Conservation (phyloP, 2,797 vertebrate genomes). For the Bucorvus abyssinicus region DNA sequence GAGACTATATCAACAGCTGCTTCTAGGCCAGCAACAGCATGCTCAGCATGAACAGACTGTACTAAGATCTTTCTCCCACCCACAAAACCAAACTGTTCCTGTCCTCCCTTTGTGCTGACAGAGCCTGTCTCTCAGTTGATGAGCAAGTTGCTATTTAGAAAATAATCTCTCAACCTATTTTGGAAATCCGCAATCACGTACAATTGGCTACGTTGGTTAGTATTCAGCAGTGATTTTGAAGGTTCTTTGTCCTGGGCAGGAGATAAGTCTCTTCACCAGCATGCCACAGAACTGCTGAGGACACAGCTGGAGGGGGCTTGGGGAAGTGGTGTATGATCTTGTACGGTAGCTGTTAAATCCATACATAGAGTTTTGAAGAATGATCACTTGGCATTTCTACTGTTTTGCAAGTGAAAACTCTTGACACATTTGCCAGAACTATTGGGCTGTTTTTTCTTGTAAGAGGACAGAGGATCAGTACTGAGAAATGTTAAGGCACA, state of each 20-base stretch:
- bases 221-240: constrained; percentile 12
- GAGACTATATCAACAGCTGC: constrained; percentile 42
- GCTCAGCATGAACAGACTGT: constrained; percentile 64
- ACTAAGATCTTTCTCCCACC: constrained; percentile 57
- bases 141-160: constrained; percentile 62
- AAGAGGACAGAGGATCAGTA: not conserved
- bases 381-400: not conserved
- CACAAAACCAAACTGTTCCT: constrained; percentile 64
- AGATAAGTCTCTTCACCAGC: constrained; percentile 13
- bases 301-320: not conserved
- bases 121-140: constrained; percentile 47
- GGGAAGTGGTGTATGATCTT: not conserved
- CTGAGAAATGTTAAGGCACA: not conserved
- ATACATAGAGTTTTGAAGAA: not conserved
- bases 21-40: constrained; percentile 59
- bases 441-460: not conserved
- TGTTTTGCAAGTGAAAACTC: constrained; percentile 23
- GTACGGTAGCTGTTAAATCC: constrained; percentile 3
- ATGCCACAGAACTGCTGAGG: constrained; percentile 42
- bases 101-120: constrained; percentile 34
- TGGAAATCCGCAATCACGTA: constrained; percentile 13
- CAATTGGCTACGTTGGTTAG: not conserved
- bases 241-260: constrained; percentile 62
- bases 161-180: constrained; percentile 46
- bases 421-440: not conserved